phyloP scores from a whole-genome alignment of 2,113 vertebrate species.

The Tenrec ecaudatus region DNA sequence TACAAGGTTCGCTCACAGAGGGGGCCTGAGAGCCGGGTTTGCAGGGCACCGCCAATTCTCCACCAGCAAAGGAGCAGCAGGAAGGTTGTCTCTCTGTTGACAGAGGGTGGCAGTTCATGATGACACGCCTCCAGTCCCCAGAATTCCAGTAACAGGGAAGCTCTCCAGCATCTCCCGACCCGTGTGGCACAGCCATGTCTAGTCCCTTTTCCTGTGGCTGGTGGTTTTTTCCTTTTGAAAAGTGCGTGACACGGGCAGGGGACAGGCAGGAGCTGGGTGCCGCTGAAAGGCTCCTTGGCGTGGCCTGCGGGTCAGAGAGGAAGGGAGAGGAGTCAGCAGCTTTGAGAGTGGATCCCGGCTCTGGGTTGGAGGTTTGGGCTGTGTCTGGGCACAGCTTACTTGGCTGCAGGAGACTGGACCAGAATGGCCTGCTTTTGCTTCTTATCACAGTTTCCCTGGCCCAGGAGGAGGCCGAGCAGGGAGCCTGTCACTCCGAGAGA shows the following conservation, averaged over 20 bases:
- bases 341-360: background rate
- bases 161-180: fast-evolving
- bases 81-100: background rate
- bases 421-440: background rate
- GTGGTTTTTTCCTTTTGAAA: background rate
- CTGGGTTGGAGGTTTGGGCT: background rate
- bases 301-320: background rate
- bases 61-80: background rate
- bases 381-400: background rate
- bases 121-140: background rate
- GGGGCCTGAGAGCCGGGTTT: constrained; percentile 78
- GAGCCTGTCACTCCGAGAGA: background rate
- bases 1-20: constrained; percentile 67
- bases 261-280: background rate
- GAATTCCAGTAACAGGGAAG: background rate
- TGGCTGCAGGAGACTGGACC: background rate
- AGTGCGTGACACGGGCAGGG: background rate
- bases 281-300: background rate
- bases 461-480: background rate
- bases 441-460: background rate
- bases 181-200: background rate
- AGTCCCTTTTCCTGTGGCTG: background rate
- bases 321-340: background rate
- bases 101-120: background rate
- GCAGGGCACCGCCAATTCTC: background rate